Evolutionary conservation across 2,888 invertebrate species (phyloP).

Genomic region (Aproaerema taeniolella): DNA sequence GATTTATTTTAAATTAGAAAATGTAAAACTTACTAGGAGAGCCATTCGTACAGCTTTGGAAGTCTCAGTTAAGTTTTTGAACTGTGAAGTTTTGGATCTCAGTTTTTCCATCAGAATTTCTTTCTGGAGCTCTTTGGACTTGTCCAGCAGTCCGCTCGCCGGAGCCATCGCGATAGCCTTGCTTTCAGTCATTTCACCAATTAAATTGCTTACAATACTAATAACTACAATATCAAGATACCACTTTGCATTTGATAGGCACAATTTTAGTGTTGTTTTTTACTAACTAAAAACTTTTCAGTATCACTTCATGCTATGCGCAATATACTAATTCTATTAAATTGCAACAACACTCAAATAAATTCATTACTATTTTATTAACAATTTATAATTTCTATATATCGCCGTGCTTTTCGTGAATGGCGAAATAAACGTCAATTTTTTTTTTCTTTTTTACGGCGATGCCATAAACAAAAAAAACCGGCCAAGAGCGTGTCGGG

Average conservation of each 20-base stretch:
- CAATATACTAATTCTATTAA: neutral
- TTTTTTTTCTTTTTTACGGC: constrained; percentile 36
- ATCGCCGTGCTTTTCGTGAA: constrained; percentile 19
- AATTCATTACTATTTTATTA: constrained; percentile 11
- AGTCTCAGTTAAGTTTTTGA: constrained; percentile 89
- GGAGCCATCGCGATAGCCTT: constrained; percentile 50
- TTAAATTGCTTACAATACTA: constrained; percentile 10
- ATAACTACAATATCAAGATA: constrained; percentile 12
- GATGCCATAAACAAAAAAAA: too few species aligned
- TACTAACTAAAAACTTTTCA: neutral
- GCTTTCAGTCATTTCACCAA: constrained; percentile 50
- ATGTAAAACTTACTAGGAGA: constrained; percentile 86
- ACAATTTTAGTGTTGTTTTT: neutral
- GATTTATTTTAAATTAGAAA: too few species aligned
- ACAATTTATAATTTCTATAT: constrained; percentile 24
- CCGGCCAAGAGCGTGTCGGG: too few species aligned
- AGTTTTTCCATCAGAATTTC: constrained; percentile 95
- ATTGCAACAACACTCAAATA: constrained; percentile 6
- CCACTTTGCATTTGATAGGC: too few species aligned
- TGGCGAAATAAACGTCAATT: too few species aligned
- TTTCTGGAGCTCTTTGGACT: constrained; percentile 80
- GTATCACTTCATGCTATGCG: neutral
- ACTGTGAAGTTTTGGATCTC: constrained; percentile 88
- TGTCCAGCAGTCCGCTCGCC: constrained; percentile 51
- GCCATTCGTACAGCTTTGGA: constrained; percentile 93